These are phyloP conservation scores for Dascillus cervinus DNA, from an alignment of 2,888 invertebrate species.

Conservation along the genomic window DNA sequence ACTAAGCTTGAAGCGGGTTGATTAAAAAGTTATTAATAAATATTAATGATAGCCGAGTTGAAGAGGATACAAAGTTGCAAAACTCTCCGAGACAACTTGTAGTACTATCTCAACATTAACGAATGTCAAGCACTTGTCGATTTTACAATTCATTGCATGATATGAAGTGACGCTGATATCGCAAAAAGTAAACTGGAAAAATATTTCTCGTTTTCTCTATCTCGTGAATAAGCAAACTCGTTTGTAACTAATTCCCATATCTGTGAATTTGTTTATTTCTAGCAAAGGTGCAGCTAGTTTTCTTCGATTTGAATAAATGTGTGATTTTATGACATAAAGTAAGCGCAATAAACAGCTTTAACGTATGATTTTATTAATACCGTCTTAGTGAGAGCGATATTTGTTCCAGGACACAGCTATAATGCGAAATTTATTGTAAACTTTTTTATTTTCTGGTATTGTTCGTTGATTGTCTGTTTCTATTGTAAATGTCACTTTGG, in stretches of 20 bases:
- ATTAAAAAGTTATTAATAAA: too few species aligned
- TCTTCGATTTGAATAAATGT: neutral
- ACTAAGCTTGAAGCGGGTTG: too few species aligned
- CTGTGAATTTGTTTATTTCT: too few species aligned
- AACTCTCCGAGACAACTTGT: too few species aligned
- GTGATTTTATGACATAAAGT: neutral
- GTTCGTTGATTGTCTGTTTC: conserved; percentile 1
- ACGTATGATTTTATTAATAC: neutral
- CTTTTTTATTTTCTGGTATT: neutral
- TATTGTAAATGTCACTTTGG: conserved; percentile 3
- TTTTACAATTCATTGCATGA: neutral
- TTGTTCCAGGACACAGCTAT: too few species aligned
- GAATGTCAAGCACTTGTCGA: neutral
- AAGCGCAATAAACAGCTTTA: neutral
- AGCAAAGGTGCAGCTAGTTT: too few species aligned
- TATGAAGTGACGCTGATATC: neutral
- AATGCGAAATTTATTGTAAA: neutral
- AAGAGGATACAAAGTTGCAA: too few species aligned
- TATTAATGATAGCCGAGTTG: too few species aligned
- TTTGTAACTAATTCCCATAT: too few species aligned
- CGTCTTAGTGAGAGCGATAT: neutral
- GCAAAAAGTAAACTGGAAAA: too few species aligned
- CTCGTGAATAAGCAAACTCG: too few species aligned
- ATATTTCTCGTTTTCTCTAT: neutral
- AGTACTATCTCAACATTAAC: neutral